A percentile compares a stretch with the other conserved stretches of the same genome.
phyloP scores from a whole-genome alignment of 2,113 vertebrate species.

The Calidris pygmaea region DNA sequence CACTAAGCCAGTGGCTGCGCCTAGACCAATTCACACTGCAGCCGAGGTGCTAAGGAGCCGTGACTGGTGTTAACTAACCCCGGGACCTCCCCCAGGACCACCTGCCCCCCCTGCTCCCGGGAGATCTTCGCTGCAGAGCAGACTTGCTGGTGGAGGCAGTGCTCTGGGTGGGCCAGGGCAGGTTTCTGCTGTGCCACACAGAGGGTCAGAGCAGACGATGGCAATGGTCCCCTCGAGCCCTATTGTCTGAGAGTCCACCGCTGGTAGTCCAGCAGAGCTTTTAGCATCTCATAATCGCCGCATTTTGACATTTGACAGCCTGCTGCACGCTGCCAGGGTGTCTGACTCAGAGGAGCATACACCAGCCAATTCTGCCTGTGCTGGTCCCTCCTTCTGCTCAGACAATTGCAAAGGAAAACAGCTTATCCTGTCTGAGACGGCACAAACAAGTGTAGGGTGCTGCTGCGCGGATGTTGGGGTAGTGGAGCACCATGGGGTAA shows the following conservation, averaged over 20 bases:
- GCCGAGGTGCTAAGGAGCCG: background rate
- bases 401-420: background rate
- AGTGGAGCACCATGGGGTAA: accelerated
- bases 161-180: accelerated
- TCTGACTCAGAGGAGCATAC: background rate
- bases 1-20: background rate
- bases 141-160: background rate
- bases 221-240: background rate
- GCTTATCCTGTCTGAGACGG: background rate
- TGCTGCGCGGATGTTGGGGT: background rate
- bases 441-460: background rate
- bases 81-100: accelerated
- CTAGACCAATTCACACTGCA: background rate
- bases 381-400: background rate
- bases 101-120: accelerated
- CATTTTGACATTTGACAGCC: background rate
- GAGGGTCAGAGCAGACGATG: background rate
- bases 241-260: background rate
- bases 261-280: background rate
- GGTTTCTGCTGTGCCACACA: background rate
- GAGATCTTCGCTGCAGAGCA: background rate
- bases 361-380: background rate
- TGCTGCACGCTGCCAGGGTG: background rate
- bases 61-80: background rate
- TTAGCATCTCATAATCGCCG: background rate